Percentiles rank a stretch among this genome's conserved stretches.
Conservation (phyloP, 2,888 invertebrate genomes). For the Ptychoptera albimana region DNA sequence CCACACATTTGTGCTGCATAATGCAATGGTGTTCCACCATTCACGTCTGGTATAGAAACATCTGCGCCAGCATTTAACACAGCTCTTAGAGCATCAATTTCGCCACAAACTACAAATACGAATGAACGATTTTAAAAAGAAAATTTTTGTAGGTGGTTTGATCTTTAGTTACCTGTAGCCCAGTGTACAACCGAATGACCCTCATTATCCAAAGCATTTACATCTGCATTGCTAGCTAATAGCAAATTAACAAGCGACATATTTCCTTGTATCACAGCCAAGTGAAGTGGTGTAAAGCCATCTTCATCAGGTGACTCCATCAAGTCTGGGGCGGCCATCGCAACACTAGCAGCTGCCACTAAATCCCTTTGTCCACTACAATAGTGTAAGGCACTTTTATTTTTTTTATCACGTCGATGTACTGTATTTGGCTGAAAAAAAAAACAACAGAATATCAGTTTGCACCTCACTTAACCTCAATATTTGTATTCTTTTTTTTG, state of each 20-base stretch:
- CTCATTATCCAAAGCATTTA: conserved; percentile 82
- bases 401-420: conserved; percentile 59
- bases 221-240: conserved; percentile 74
- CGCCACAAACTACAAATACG: conserved; percentile 66
- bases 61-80: conserved; percentile 76
- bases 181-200: conserved; percentile 94
- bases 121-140: conserved; percentile 7
- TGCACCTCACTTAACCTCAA: neutral
- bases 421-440: conserved; percentile 38
- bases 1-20: conserved; percentile 97
- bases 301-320: conserved; percentile 78
- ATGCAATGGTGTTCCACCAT: conserved; percentile 90
- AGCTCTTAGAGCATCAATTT: conserved; percentile 72
- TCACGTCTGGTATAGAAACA: conserved; percentile 77
- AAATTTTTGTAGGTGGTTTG: neutral
- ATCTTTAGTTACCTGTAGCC: conserved; percentile 67
- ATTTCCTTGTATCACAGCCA: conserved; percentile 89
- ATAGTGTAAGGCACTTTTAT: conserved; percentile 85
- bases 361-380: conserved; percentile 46
- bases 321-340: conserved; percentile 74
- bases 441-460: neutral
- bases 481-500: no score
- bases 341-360: conserved; percentile 55
- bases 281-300: conserved; percentile 87
- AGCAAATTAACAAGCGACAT: conserved; percentile 72